These are phyloP conservation scores for Icerya purchasi DNA, from an alignment of 2,888 invertebrate species.

Conservation along the genomic window DNA sequence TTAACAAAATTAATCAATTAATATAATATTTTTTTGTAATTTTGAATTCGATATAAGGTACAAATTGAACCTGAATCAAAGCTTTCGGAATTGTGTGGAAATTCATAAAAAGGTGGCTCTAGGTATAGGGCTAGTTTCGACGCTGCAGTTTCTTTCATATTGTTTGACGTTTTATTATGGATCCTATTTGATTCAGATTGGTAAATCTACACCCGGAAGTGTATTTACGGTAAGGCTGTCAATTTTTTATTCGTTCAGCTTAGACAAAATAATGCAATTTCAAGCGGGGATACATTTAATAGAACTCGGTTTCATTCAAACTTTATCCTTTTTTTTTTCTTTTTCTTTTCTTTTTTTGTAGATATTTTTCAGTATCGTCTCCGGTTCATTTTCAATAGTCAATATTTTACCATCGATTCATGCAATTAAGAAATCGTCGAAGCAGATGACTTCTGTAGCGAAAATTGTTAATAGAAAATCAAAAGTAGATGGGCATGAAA, in stretches of 20 bases:
- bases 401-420: conserved; percentile 62
- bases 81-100: background rate
- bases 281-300: too few species aligned
- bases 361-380: conserved; percentile 61
- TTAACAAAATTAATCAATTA: background rate
- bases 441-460: conserved; percentile 56
- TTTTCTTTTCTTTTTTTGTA: conserved; percentile 23
- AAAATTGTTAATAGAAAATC: conserved; percentile 52
- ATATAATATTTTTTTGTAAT: background rate
- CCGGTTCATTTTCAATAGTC: conserved; percentile 56
- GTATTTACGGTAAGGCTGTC: conserved; percentile 24
- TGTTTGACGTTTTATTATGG: conserved; percentile 32
- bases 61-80: background rate
- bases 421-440: conserved; percentile 53
- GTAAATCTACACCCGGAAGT: conserved; percentile 22
- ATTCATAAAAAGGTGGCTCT: background rate
- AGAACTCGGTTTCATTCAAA: background rate
- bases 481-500: conserved; percentile 44
- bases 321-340: background rate
- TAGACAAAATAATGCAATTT: background rate
- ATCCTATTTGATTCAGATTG: conserved; percentile 24
- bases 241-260: background rate
- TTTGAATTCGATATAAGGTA: background rate
- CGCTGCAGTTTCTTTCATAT: conserved; percentile 21
- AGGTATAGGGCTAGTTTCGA: background rate